Conservation (phyloP, 2,888 invertebrate genomes). For the Patella caerulea region DNA sequence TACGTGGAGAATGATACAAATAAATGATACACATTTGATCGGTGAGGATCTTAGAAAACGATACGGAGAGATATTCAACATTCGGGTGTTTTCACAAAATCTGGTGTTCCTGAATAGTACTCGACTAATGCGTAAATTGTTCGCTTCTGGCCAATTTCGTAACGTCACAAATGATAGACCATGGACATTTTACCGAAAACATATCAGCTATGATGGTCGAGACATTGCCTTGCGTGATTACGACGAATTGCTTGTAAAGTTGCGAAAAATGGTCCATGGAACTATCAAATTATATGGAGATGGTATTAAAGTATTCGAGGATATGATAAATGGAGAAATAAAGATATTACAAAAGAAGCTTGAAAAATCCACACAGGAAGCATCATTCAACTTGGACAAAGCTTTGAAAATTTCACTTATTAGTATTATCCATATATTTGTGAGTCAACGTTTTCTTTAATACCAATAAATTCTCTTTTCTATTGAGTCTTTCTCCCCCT, state of each 20-base stretch:
- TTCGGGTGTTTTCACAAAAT: not conserved
- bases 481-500: too few relatives aligned
- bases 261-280: not conserved
- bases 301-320: not conserved
- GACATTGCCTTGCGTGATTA: not conserved
- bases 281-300: not conserved
- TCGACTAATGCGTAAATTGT: not conserved
- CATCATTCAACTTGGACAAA: not conserved
- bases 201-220: not conserved
- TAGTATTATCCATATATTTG: not conserved
- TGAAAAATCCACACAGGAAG: not conserved
- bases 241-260: not conserved
- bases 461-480: too few relatives aligned
- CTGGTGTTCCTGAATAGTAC: not conserved
- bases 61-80: not conserved
- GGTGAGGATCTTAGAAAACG: not conserved
- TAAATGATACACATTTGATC: not conserved
- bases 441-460: not conserved
- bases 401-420: not conserved
- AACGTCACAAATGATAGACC: not conserved
- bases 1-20: not conserved
- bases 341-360: not conserved
- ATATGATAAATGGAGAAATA: not conserved
- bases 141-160: not conserved
- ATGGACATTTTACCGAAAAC: not conserved